phyloP scores from a whole-genome alignment of 2,797 vertebrate species.

The Neosalanx taihuensis region DNA sequence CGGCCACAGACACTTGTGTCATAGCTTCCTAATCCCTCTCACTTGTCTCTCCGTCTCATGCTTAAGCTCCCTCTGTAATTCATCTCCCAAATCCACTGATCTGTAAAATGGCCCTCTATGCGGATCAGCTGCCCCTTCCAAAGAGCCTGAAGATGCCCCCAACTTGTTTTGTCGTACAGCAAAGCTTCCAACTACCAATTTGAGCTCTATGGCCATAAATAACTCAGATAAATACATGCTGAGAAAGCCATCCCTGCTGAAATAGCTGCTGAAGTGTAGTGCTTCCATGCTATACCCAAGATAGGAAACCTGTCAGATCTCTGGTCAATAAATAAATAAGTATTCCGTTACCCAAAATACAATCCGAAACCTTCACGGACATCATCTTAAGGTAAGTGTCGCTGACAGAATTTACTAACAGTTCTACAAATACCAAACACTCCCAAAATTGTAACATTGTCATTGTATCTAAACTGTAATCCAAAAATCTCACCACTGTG shows the following conservation, averaged over 20 bases:
- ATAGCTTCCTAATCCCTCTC: slow-evolving; percentile 44
- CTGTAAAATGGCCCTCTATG: slow-evolving; percentile 28
- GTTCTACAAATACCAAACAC: too few species aligned
- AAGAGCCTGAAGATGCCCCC: slow-evolving; percentile 20
- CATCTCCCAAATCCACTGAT: slow-evolving; percentile 32
- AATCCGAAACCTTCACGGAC: too few species aligned
- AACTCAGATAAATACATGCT: slow-evolving; percentile 7
- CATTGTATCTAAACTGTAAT: too few species aligned
- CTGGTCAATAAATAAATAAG: too few species aligned
- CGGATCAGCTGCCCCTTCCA: slow-evolving; percentile 28
- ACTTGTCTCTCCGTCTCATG: slow-evolving; percentile 42
- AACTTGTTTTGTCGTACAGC: slow-evolving; percentile 14
- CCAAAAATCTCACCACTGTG: too few species aligned
- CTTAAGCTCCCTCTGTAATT: slow-evolving; percentile 36
- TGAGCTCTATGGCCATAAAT: slow-evolving; percentile 31
- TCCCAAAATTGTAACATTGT: too few species aligned
- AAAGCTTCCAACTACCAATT: slow-evolving; percentile 36
- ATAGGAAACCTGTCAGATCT: too few species aligned
- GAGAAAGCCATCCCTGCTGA: background rate
- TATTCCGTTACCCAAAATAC: too few species aligned
- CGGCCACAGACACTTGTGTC: slow-evolving; percentile 19
- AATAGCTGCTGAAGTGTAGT: background rate
- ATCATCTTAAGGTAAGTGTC: too few species aligned
- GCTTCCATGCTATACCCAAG: background rate
- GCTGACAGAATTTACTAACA: too few species aligned